phyloP scores from a whole-genome alignment of 2,113 vertebrate species.

The Carollia perspicillata region DNA sequence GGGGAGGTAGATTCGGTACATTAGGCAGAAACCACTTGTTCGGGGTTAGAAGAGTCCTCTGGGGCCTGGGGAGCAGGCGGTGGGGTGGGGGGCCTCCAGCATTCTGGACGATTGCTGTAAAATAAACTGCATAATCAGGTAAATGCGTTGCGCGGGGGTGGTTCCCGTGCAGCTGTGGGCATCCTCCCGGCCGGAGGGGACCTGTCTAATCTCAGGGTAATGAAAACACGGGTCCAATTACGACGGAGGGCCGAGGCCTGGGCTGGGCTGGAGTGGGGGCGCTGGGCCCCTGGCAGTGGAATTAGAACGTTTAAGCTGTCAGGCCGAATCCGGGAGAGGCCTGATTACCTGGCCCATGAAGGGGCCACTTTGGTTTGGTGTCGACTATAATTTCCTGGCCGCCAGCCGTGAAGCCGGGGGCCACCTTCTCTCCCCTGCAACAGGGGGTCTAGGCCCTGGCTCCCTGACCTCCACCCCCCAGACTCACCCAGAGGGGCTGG shows the following conservation, averaged over 20 bases:
- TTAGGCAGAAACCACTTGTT: slow-evolving; percentile 78
- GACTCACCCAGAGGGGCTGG: not conserved
- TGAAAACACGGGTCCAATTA: slow-evolving; percentile 84
- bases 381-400: slow-evolving; percentile 93
- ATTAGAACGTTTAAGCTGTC: slow-evolving; percentile 94
- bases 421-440: slow-evolving; percentile 74
- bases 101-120: slow-evolving; percentile 85
- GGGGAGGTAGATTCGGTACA: slow-evolving; percentile 16
- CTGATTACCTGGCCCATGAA: slow-evolving; percentile 91
- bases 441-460: slow-evolving; percentile 57
- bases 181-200: slow-evolving; percentile 78
- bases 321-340: slow-evolving; percentile 87
- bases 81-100: slow-evolving; percentile 75
- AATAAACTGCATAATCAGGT: slow-evolving; percentile 96
- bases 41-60: slow-evolving; percentile 63
- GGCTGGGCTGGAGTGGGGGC: slow-evolving; percentile 32
- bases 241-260: slow-evolving; percentile 46
- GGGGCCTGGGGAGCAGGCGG: slow-evolving; percentile 38
- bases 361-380: slow-evolving; percentile 91
- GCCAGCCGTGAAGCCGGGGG: slow-evolving; percentile 87
- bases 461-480: slow-evolving; percentile 65
- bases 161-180: slow-evolving; percentile 88
- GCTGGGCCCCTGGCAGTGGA: slow-evolving; percentile 83
- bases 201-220: slow-evolving; percentile 87
- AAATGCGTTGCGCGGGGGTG: slow-evolving; percentile 86